Evolutionary conservation across 2,113 vertebrate genomes (phyloP), one percentile per base, ranked within the genome.

Genomic region (Calyptommatus sinebrachiatus): DNA sequence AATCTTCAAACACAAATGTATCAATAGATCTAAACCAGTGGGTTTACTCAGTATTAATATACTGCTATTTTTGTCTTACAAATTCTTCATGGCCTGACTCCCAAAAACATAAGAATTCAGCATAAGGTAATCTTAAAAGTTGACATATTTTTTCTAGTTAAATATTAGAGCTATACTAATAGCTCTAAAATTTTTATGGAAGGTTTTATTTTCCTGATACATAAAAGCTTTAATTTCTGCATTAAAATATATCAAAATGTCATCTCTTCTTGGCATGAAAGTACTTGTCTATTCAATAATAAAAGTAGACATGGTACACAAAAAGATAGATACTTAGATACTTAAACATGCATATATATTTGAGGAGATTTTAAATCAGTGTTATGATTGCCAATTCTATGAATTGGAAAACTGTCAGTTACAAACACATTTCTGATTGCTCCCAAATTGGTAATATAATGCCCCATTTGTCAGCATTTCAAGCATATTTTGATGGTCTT

Each of bases 31-130:
- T 67, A 68, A 24, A 21, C 50, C 71, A 62, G 63, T 60, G 48
- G 60, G 14, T 41, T 80, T 5, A 28, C 22, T 4, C 20, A 60
- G 4, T 57, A 46, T 75, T 78, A 35, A 61, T 79, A 77, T 76
- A 45, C 16, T 78, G 12, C 29, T 66, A 79, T 26, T 74, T 84
- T 76, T 8, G 22, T 1, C 5, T 68, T 77, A 83, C 14, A 2
- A 86, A 70, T 45, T 31, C 81, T 57, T 86, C 18, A 6, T 80
- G 45, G 84, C 50, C 79, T 82, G 85, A 88, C 1, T 46, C 69
- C 67, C 1, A 18, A 72, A 82, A 48, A 16, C 57, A 1, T 83
- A 31, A 78, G 3, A 78, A 24, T 77, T 10, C 62, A 1, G 11
- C 77, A 80, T 65, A 73, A 84, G 83, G 53, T 66, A 84, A 68